Percentiles rank a stretch among this genome's conserved stretches.
Conservation (phyloP, 2,888 invertebrate genomes). For the Parnassius apollo region DNA sequence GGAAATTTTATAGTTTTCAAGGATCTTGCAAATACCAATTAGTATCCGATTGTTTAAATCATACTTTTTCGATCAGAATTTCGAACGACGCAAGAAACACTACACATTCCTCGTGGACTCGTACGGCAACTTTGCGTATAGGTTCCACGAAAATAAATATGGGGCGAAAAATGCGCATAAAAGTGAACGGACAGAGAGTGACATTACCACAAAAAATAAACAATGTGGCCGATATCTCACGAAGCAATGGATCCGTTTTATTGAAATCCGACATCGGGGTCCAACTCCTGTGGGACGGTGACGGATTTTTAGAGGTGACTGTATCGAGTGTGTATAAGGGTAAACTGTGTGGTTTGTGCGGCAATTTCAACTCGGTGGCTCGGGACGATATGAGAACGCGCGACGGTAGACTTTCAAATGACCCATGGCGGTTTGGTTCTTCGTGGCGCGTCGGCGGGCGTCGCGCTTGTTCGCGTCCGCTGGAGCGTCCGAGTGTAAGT, state of each 20-base stretch:
- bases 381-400: conserved; percentile 91
- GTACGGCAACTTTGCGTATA: conserved; percentile 91
- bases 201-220: conserved; percentile 84
- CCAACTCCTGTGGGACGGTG: conserved; percentile 95
- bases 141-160: conserved; percentile 89
- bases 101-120: conserved; percentile 93
- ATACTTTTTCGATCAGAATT: conserved; percentile 92
- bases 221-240: conserved; percentile 82
- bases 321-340: conserved; percentile 86
- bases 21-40: conserved; percentile 96
- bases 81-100: conserved; percentile 92
- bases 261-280: conserved; percentile 88
- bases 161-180: conserved; percentile 91
- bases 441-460: conserved; percentile 95
- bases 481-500: conserved; percentile 65
- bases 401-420: conserved; percentile 84
- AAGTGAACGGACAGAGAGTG: conserved; percentile 90
- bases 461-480: conserved; percentile 84
- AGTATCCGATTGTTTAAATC: conserved; percentile 89
- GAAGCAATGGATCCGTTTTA: conserved; percentile 84
- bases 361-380: conserved; percentile 94
- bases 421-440: conserved; percentile 88
- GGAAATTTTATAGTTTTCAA: conserved; percentile 95
- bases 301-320: conserved; percentile 94
- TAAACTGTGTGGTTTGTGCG: conserved; percentile 94